These are phyloP conservation scores for Morpho deidamia DNA, from an alignment of 2,888 invertebrate genomes.

Conservation along the genomic window DNA sequence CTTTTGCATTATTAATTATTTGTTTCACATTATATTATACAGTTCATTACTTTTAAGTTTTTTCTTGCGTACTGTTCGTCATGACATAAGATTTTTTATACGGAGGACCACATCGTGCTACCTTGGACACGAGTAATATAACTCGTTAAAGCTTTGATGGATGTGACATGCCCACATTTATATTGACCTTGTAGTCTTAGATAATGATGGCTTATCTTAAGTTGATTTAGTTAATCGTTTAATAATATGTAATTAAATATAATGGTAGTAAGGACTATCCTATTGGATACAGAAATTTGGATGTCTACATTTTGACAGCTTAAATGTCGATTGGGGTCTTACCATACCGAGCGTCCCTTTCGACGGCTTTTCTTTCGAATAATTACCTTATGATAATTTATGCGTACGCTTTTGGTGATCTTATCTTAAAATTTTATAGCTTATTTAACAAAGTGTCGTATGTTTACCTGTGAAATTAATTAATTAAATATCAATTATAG, in stretches of 20 bases:
- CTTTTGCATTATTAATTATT: no score
- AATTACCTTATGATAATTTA: conserved; percentile 51
- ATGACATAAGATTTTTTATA: no score
- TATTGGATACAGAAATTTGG: background rate
- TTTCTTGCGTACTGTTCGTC: no score
- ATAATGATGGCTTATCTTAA: no score
- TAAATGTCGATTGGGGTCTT: conserved; percentile 43
- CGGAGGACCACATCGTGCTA: no score
- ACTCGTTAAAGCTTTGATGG: background rate
- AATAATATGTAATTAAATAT: no score
- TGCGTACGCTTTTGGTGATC: conserved; percentile 40
- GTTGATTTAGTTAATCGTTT: no score
- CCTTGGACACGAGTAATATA: no score
- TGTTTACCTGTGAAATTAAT: conserved; percentile 6
- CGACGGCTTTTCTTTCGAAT: conserved; percentile 40
- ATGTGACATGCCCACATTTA: background rate
- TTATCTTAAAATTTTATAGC: conserved; percentile 60
- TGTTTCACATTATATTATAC: no score
- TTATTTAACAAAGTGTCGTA: conserved; percentile 39
- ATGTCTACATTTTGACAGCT: conserved; percentile 44
- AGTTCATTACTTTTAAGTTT: no score
- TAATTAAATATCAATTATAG: conserved; percentile 2
- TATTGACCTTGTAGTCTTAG: no score
- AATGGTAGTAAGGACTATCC: background rate
- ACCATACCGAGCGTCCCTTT: conserved; percentile 31